Conservation (phyloP, 2,888 invertebrate genomes). For the Podotricha telesiphe region DNA sequence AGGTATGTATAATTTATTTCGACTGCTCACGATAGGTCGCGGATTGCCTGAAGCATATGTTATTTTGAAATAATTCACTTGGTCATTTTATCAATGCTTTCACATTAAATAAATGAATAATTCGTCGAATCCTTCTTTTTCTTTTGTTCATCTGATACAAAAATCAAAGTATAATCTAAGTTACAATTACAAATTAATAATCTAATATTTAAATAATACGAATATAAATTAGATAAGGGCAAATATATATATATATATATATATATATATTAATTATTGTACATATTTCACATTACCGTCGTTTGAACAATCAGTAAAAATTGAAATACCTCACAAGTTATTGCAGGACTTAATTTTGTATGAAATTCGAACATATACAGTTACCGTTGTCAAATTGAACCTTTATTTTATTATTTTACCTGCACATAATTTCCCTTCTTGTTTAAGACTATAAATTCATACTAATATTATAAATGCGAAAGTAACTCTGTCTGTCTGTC, state of each 20-base stretch:
- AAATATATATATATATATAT: too few species aligned
- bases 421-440: neutral
- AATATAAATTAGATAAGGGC: too few species aligned
- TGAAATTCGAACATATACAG: neutral
- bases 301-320: neutral
- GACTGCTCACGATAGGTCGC: slow-evolving; percentile 27
- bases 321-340: slow-evolving; percentile 11
- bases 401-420: slow-evolving; percentile 1
- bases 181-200: too few species aligned
- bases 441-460: neutral
- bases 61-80: neutral
- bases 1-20: slow-evolving; percentile 21
- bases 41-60: slow-evolving; percentile 14
- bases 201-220: too few species aligned
- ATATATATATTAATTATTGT: too few species aligned
- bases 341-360: slow-evolving; percentile 9
- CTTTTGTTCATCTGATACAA: neutral
- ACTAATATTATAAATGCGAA: too few species aligned
- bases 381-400: slow-evolving; percentile 1
- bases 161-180: too few species aligned
- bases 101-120: neutral
- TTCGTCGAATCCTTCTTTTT: neutral
- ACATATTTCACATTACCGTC: neutral
- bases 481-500: too few species aligned
- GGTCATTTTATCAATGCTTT: slow-evolving; percentile 1